Base-by-base conservation (phyloP, 1,140 invertebrate species). In the Drosophila pandora region DNA sequence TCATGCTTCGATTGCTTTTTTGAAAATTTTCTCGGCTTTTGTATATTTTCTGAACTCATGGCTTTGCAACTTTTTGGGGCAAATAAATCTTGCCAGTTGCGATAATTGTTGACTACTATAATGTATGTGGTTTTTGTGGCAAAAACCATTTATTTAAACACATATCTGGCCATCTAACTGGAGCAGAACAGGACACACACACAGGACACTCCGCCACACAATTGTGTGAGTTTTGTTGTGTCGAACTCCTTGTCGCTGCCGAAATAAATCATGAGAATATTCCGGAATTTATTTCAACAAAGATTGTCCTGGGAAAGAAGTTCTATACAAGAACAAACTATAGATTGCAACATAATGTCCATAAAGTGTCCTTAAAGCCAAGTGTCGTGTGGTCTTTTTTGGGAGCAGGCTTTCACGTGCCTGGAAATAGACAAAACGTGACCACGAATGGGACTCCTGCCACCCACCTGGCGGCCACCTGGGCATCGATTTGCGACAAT, bases 401-500 rank as follows among this genome's bases (percentile, higher is more conserved):
- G 50, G 49, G 59, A 45, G 54, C 13, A 13, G 39, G 21, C 49
- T 71, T 78, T 68, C 79, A 84, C 67, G 76, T 84, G 65, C 75
- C 60, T 64, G 65, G 17, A 41, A 87, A 87, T 85, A 75, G 82
- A 58, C 64, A 64, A 85, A 85, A 85, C 82, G 82, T 85, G 82
- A 88, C 83, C 78, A 87, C 59, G 47, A 68, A 9, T 45, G n/a
- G 39, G 12, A n/a, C 37, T 13, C 6, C 9, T 13, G 17, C 41
- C 17, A 34, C 13, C 45, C 37, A 13, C 43, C 28, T 37, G 22
- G 53, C 41, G 82, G 78, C 76, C 83, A 87, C 82, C 82, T 87
- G 82, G 82, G 82, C 82, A 87, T 88, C 82, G 82, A 87, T 87
- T 87, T 87, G 70, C 79, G 79, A 88, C 83, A 87, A 87, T 87